Base-by-base conservation (phyloP, 35 echinoderm and acorn worm genomes). In the Lytechinus variegatus region DNA sequence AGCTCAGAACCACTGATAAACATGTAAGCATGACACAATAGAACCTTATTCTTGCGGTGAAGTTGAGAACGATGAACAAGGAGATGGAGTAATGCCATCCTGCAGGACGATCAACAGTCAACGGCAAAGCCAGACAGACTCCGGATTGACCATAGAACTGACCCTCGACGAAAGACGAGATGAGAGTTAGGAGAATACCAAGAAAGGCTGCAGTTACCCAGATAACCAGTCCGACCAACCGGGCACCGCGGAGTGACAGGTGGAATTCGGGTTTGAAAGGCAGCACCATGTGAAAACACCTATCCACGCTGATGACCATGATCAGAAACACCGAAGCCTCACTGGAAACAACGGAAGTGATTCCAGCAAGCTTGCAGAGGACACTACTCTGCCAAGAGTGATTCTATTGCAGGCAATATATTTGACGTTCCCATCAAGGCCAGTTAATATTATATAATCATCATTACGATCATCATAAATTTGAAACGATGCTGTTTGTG, bases 61-160 rank as follows among this genome's bases (percentile, higher is more conserved):
- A 88, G 87, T 88, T 88, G n/a, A 51, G 16, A 28, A 7, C 87
- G 3, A 88, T 88, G 87, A 88, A 88, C 27, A 88, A 51, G 87
- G 87, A 88, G 4, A 88, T 88, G 16, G 87, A 88, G 87, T 88
- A 88, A n/a, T 88, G 87, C 87, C 87, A 88, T 51, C 87, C 87
- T 7, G 44, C 87, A 88, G 87, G 87, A 28, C 87, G n/a, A 51
- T 88, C 44, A 2, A 88, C 87, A 8, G 87, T 88, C 3, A 88
- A 16, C 9, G 87, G 94, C 56, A 98, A 54, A 10, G 97, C 96
- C 9, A 98, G 95, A 90, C 97, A 98, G 21, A 98, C 97, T 54
- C 97, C 96, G 3, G 97, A 96, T 72, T 96, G 95, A 52, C 96
- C 97, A 53, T 98, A 98, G 54, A 96, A 98, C 53, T 92, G 54